Evolutionary conservation across 1,140 invertebrate genomes (phyloP).

Genomic region (Drosophila ananassae): DNA sequence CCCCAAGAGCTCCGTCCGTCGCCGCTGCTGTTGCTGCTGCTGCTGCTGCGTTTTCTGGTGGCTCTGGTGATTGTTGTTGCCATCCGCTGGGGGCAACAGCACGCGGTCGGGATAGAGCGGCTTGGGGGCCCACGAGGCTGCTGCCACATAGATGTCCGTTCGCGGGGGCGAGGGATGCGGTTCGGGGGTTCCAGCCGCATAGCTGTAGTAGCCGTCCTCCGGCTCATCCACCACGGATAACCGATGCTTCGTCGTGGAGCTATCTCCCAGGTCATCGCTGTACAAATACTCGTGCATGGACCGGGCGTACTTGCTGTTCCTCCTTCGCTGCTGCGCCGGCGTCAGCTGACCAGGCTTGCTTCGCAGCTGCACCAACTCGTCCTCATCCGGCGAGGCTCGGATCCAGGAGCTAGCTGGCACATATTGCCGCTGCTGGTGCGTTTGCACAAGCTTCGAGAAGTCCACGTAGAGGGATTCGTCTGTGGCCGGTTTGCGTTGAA

Average conservation of each 20-base stretch:
- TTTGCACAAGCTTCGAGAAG: conserved; percentile 80
- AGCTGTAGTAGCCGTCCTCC: conserved; percentile 80
- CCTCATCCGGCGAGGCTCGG: conserved; percentile 56
- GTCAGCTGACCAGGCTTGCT: conserved; percentile 53
- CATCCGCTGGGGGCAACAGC: conserved; percentile 54
- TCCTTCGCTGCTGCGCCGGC: conserved; percentile 61
- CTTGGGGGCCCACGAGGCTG: conserved; percentile 87
- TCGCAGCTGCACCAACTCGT: conserved; percentile 32
- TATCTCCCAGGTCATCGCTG: conserved; percentile 51
- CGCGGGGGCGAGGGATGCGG: conserved; percentile 46
- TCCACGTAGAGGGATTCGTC: conserved; percentile 83
- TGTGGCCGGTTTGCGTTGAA: conserved; percentile 78
- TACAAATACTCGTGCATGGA: conserved; percentile 82
- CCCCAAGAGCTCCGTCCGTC: conserved; percentile 75
- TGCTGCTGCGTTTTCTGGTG: conserved; percentile 17
- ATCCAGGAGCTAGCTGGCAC: conserved; percentile 74
- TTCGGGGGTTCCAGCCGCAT: conserved; percentile 74
- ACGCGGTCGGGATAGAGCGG: conserved; percentile 84
- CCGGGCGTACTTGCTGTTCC: conserved; percentile 68
- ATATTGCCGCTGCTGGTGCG: conserved; percentile 59
- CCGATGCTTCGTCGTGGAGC: conserved; percentile 53
- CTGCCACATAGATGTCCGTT: conserved; percentile 85
- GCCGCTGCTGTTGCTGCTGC: conserved; percentile 49
- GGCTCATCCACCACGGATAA: conserved; percentile 68
- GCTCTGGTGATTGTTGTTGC: conserved; percentile 42